Evolutionary conservation across 1,140 invertebrate genomes (phyloP), one percentile per base, ranked within the genome.

Genomic region (Pseudomyrmex gracilis): DNA sequence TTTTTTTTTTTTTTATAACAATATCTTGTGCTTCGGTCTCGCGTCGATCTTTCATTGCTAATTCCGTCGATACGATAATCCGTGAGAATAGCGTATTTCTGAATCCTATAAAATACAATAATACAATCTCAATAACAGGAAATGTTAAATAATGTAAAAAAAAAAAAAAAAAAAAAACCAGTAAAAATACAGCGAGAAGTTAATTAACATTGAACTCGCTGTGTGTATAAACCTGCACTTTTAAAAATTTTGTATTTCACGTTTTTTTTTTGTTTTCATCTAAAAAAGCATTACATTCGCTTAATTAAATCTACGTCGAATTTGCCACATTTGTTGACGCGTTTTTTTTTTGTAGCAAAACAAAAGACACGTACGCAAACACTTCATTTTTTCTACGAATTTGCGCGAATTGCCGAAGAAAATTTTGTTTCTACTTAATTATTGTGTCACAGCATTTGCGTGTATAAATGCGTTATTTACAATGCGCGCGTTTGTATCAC

Each of bases 61-160:
- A 66, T 84, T 22, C n/a, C 66, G 45, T 64, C 53, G 61, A 61
- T 51, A 34, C 34, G 34, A 34, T 34, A 34, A 34, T 34, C 34
- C 34, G 34, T 34, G 34, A 17, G 45, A 71, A 78, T 64, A 76
- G 57, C 60, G 51, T 58, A 73, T 55, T 58, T 84, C 53, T 71
- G 66, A 73, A 22, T 53, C 49, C 73, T 73, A 34, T 34, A 86
- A 68, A 86, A 86, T 80, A 63, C 15, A 86, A 85, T 13, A 84
- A 66, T 66, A 78, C 7, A 17, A 58, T 68, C 53, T 78, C 13
- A 70, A 60, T 60, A 12, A 49, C 7, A 47, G 70, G 47, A 49
- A 12, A 20, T 17, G 12, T 1, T 24, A 80, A 80, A 24, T 55
- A 71, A 58, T 0, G 12, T 9, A 3, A 24, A 34, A 34, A 34